These are phyloP conservation scores for Rhyacichthys aspro DNA, from an alignment of 2,797 vertebrate species.

Conservation along the genomic window DNA sequence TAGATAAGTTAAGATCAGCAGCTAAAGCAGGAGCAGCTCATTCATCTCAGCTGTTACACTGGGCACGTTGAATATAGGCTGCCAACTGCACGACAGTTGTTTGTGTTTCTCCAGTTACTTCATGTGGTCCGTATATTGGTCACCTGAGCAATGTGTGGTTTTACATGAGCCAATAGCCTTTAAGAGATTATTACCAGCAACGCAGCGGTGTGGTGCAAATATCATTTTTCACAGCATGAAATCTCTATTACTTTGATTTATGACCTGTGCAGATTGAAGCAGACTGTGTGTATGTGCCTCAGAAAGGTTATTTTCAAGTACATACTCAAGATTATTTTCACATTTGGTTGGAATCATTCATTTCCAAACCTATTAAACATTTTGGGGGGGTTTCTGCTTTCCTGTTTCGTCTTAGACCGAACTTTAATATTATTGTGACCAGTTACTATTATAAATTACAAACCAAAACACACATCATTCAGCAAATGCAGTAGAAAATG, in stretches of 20 bases:
- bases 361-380: too few species aligned
- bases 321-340: not conserved
- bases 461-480: too few species aligned
- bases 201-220: not conserved
- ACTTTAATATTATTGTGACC: not conserved
- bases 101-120: conserved; percentile 10
- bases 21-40: not conserved
- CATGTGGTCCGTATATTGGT: not conserved
- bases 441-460: too few species aligned
- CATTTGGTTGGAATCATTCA: not conserved
- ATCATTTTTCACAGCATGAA: not conserved
- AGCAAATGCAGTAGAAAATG: too few species aligned
- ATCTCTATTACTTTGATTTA: not conserved
- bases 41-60: conserved; percentile 10
- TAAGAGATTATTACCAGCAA: not conserved
- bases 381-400: too few species aligned
- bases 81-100: conserved; percentile 3
- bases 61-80: conserved; percentile 4
- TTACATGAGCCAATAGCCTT: not conserved
- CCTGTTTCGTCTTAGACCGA: too few species aligned
- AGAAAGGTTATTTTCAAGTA: conserved; percentile 3
- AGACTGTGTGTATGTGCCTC: not conserved
- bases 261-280: not conserved
- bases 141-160: conserved; percentile 7
- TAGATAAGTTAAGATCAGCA: conserved; percentile 18